Evolutionary conservation across 2,113 vertebrate genomes (phyloP).

Genomic region (Varanus komodoensis): DNA sequence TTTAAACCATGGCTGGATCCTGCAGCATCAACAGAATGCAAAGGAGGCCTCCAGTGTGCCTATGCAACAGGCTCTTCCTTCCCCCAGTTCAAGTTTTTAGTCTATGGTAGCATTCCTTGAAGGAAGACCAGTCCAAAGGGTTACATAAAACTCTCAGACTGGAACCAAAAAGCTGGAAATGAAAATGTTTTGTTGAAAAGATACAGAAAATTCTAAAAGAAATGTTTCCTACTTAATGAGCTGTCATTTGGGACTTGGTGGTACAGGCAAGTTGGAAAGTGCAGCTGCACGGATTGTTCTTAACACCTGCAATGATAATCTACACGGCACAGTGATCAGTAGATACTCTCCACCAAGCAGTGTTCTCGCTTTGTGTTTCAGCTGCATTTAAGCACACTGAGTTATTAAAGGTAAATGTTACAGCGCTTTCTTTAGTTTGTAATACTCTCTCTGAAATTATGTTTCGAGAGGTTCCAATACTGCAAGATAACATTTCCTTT

Average conservation of each 20-base stretch:
- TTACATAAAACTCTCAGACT: slow-evolving; percentile 11
- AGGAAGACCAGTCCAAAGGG: not conserved
- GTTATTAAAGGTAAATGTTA: slow-evolving; percentile 26
- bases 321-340: slow-evolving; percentile 29
- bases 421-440: slow-evolving; percentile 7
- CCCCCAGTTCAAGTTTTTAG: not conserved
- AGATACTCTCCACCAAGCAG: not conserved
- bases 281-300: slow-evolving; percentile 39
- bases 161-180: slow-evolving; percentile 65
- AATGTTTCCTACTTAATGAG: slow-evolving; percentile 71
- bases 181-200: slow-evolving; percentile 69
- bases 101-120: not conserved
- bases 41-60: not conserved
- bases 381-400: slow-evolving; percentile 30
- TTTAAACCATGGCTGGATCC: not conserved
- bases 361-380: not conserved
- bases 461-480: not conserved
- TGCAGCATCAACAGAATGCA: not conserved
- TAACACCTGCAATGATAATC: slow-evolving; percentile 37
- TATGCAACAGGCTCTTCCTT: not conserved
- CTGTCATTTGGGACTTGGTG: slow-evolving; percentile 69
- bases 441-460: not conserved
- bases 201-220: slow-evolving; percentile 44
- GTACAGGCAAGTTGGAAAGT: slow-evolving; percentile 48
- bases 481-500: slow-evolving; percentile 1